Conservation (phyloP, 37 sponge, comb jelly and placozoan genomes). For the Bolinopsis microptera region DNA sequence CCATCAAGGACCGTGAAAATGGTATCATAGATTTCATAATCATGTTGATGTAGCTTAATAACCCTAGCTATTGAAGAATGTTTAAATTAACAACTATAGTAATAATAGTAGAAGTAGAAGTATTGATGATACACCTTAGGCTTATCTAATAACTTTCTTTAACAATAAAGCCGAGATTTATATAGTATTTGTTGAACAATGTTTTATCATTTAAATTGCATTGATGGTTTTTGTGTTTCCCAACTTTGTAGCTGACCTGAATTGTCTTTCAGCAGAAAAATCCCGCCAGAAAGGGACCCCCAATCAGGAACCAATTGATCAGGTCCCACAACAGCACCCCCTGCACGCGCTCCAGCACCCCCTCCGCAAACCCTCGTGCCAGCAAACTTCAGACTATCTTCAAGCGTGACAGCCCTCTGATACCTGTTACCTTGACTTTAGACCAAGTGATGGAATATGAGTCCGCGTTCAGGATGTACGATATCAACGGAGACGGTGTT, state of each 20-base stretch:
- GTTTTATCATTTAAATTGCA: no score
- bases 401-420: conserved; percentile 11
- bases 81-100: no score
- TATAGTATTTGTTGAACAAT: no score
- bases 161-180: no score
- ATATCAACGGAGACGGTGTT: conserved; percentile 58
- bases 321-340: not conserved
- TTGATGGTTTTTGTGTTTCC: not conserved
- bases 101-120: no score
- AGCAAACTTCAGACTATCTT: conserved; percentile 46
- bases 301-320: not conserved
- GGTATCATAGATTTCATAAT: no score
- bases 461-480: conserved; percentile 53
- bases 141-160: no score
- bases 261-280: not conserved
- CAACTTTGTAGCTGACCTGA: no score
- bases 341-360: not conserved
- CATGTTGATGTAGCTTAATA: no score
- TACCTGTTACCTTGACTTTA: conserved; percentile 43
- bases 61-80: no score
- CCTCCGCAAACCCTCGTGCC: not conserved
- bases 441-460: conserved; percentile 52
- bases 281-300: not conserved
- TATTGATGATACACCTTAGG: no score
- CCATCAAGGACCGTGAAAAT: no score